These are phyloP conservation scores for Colius striatus DNA, from an alignment of 2,113 vertebrate genomes.

Conservation along the genomic window DNA sequence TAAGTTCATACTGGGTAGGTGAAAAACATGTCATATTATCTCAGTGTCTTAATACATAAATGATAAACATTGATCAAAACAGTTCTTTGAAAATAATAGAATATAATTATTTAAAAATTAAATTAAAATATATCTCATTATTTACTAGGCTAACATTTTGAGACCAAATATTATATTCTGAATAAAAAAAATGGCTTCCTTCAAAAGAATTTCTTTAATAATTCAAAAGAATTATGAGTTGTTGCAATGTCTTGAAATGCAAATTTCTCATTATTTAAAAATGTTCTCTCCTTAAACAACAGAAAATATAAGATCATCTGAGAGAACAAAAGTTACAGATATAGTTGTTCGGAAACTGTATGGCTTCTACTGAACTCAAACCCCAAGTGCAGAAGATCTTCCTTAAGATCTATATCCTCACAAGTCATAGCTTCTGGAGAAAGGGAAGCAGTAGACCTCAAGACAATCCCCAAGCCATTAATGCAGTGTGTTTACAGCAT, in stretches of 20 bases:
- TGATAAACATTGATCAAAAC: slow-evolving; percentile 26
- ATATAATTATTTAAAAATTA: slow-evolving; percentile 5
- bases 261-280: slow-evolving; percentile 23
- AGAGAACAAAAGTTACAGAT: background rate
- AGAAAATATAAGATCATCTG: background rate
- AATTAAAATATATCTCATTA: background rate
- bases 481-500: background rate
- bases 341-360: background rate
- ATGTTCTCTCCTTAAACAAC: background rate
- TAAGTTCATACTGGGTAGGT: background rate
- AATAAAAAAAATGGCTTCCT: background rate
- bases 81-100: slow-evolving; percentile 4
- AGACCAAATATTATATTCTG: background rate
- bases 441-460: background rate
- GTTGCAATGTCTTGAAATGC: background rate
- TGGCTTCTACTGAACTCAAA: background rate
- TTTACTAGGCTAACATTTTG: slow-evolving; percentile 20
- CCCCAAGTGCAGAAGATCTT: background rate
- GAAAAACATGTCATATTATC: background rate
- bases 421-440: background rate
- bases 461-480: background rate
- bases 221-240: background rate
- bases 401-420: background rate
- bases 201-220: slow-evolving; percentile 11
- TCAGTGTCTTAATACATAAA: background rate